phyloP scores from a whole-genome alignment of 92 coral and sea anemone species.

The Epizoanthus stellaris region DNA sequence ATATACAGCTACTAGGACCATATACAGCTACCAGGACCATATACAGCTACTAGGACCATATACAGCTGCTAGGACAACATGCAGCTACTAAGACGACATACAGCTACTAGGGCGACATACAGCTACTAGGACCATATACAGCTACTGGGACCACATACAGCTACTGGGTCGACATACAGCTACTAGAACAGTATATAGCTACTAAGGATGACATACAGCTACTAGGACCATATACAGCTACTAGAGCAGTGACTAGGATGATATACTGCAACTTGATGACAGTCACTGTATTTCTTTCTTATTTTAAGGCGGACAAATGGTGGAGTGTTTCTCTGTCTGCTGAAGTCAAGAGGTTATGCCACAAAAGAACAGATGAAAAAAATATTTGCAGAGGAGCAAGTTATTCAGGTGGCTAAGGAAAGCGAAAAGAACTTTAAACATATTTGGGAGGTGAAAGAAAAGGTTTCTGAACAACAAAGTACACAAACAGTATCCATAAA shows the following conservation, averaged over 20 bases:
- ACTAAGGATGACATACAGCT: not conserved
- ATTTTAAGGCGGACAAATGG: constrained; percentile 92
- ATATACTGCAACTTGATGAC: no score
- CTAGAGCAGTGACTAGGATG: no score
- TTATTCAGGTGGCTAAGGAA: constrained; percentile 46
- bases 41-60: no score
- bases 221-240: no score
- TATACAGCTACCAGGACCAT: not conserved
- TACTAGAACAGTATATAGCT: not conserved
- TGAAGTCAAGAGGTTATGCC: constrained; percentile 77
- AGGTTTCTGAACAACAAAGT: constrained; percentile 16
- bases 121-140: not conserved
- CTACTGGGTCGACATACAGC: not conserved
- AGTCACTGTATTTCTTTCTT: not conserved
- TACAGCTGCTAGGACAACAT: not conserved
- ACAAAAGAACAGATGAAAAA: constrained; percentile 83
- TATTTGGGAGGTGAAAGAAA: constrained; percentile 38
- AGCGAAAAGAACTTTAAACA: constrained; percentile 54
- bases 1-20: not conserved
- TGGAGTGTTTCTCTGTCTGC: constrained; percentile 82
- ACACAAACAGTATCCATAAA: not conserved
- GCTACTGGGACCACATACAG: no score
- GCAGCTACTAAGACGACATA: no score
- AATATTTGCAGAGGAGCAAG: constrained; percentile 80
- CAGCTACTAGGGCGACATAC: not conserved